These are phyloP conservation scores for Seriola aureovittata DNA, from an alignment of 2,113 vertebrate genomes.

Conservation along the genomic window DNA sequence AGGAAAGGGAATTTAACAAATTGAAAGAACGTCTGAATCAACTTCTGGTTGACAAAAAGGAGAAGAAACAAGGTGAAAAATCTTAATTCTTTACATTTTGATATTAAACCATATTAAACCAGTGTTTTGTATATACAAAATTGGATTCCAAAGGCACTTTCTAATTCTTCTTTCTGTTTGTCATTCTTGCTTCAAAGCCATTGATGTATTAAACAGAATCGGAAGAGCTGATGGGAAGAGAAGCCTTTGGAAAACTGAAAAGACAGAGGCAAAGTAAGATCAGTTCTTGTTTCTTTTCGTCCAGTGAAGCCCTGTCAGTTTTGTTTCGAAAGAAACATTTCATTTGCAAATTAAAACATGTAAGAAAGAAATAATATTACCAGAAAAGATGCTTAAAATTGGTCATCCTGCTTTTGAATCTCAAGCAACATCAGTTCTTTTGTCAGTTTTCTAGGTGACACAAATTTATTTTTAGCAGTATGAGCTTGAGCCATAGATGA, in stretches of 20 bases:
- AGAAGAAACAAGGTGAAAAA: constrained; percentile 90
- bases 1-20: constrained; percentile 95
- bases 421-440: background rate
- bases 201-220: constrained; percentile 95
- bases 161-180: background rate
- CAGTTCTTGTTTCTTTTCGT: background rate
- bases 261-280: constrained; percentile 90
- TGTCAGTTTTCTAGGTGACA: constrained; percentile 31
- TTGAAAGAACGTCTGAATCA: constrained; percentile 96
- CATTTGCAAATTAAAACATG: background rate
- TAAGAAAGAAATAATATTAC: background rate
- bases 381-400: background rate
- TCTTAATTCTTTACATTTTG: background rate
- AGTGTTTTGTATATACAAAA: background rate
- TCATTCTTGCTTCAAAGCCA: constrained; percentile 84
- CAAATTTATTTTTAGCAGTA: constrained; percentile 27
- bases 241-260: constrained; percentile 94
- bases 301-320: background rate
- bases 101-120: background rate
- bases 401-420: background rate
- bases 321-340: background rate
- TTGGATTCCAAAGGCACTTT: background rate
- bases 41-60: constrained; percentile 94
- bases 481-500: background rate
- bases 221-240: constrained; percentile 94